These are phyloP conservation scores for Limnephilus auricula DNA, from an alignment of 2,888 invertebrate genomes.

Conservation along the genomic window DNA sequence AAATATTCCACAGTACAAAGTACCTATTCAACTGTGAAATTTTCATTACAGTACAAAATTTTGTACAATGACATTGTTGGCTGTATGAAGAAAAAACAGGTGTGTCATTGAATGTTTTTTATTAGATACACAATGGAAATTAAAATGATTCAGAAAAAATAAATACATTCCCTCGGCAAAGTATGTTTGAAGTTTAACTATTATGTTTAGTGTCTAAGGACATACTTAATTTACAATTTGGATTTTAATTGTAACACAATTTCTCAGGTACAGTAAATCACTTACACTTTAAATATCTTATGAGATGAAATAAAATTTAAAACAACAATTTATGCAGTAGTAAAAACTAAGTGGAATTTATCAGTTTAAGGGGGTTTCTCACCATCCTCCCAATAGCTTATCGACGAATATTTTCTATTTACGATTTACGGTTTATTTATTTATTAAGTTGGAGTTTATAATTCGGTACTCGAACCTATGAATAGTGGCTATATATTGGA, in stretches of 20 bases:
- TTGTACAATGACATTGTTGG: constrained; percentile 15
- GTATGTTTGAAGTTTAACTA: not conserved
- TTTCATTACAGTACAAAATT: not conserved
- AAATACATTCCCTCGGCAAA: constrained; percentile 25
- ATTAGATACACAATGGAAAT: constrained; percentile 24
- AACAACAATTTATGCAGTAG: not conserved
- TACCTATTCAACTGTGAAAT: not conserved
- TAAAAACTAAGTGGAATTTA: not conserved
- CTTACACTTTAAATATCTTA: constrained; percentile 30
- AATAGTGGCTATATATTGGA: no score
- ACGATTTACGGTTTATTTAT: no score
- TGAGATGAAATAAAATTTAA: not conserved
- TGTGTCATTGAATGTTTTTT: constrained; percentile 17
- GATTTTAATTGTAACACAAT: constrained; percentile 30
- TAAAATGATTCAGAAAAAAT: constrained; percentile 16
- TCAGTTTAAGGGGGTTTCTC: no score
- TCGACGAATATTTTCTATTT: no score
- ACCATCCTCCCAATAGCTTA: no score
- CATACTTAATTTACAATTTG: constrained; percentile 29
- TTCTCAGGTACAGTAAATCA: constrained; percentile 43
- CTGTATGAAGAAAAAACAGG: not conserved
- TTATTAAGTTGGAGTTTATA: no score
- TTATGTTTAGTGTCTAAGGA: constrained; percentile 7
- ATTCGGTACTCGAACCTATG: no score
- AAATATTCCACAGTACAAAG: not conserved